Base-by-base conservation (phyloP, 2,797 vertebrate genomes). In the Lepidocolaptes lacrymiger region DNA sequence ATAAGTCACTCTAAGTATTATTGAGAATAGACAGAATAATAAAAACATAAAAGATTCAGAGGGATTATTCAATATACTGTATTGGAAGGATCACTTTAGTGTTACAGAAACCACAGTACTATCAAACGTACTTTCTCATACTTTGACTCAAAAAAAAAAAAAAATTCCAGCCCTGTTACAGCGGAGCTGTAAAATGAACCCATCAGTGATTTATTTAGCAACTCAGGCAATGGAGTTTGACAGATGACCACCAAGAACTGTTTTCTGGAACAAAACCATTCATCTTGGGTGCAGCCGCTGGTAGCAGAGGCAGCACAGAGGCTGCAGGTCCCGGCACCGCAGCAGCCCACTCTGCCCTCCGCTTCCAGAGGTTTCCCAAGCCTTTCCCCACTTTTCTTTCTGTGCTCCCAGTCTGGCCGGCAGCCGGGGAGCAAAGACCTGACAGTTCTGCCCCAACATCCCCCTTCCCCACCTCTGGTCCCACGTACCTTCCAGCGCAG, bases 401-500 rank as follows among this genome's bases (percentile, higher is more conserved):
- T 62, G 78, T 1, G 69, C 27, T 59, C 36, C 22, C 11, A 6
- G 37, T 39, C 64, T 4, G 36, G 17, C 68, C 2, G 0, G 52
- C 55, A 81, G 81, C 41, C 4, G 8, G 49, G 2, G 0, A n/a
- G 49, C 41, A 4, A 28, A 21, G 58, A 62, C 15, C 39, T 1
- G 34, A 5, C 15, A 12, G 74, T 43, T 67, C 4, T 36, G 32
- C 32, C 44, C 46, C 46, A 10, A 55, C 81, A 91, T 36, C 66
- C 37, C 73, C 41, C 44, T 24, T 71, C 26, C 51, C 43, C 32
- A 3, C 8, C 46, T 69, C 27, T 7, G 59, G 59, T 2, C 7
- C 48, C 6, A 14, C 96, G 97, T 97, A 98, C 97, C 97, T 97
- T 80, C 24, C 49, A 37, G 37, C 37, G 48, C 82, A 41, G n/a